Evolutionary conservation across 1,140 invertebrate genomes (phyloP), one percentile per base, ranked within the genome.

Genomic region (Formica exsecta): DNA sequence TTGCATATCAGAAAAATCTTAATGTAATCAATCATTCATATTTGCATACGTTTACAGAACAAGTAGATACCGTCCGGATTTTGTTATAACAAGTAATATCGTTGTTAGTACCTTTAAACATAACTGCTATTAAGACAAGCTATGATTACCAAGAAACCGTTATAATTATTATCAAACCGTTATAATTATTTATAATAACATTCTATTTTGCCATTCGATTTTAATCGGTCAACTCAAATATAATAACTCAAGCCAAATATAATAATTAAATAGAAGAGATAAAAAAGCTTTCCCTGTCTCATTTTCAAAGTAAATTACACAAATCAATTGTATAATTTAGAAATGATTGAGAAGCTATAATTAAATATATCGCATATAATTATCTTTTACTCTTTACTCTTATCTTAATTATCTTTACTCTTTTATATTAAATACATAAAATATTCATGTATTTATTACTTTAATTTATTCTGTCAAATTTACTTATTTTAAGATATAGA

Each of bases 101-200:
- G 16, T 13, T 32, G 57, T 22, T 62, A 22, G 7, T 1, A 16
- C 11, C 3, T 48, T 75, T 62, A 29, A 41, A 61, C 16, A 6
- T 61, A 61, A 62, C 32, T 25, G 32, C 8, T 4, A 9, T 25
- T 59, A 41, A 54, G 4, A 62, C 9, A 62, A 48, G 4, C 25
- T 22, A 19, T n/a, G 3, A 8, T 38, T 74, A 61, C 1, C 3
- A 32, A 9, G 29, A 51, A 65, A 65, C 9, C 9, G 41, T 61
- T 36, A 44, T 32, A 25, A 19, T 38, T 8, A 48, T 13, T 48
- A 13, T 13, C 1, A 25, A 19, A 16, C 8, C 4, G 8, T 4
- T 13, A 7, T 22, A 61, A 61, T 75, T 75, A 75, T 61, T 41
- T 61, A 57, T 38, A 2, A 74, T 7, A 59, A 59, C 32, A 32